Evolutionary conservation across 2,113 vertebrate genomes (phyloP).

Genomic region (Ailuropoda melanoleuca): DNA sequence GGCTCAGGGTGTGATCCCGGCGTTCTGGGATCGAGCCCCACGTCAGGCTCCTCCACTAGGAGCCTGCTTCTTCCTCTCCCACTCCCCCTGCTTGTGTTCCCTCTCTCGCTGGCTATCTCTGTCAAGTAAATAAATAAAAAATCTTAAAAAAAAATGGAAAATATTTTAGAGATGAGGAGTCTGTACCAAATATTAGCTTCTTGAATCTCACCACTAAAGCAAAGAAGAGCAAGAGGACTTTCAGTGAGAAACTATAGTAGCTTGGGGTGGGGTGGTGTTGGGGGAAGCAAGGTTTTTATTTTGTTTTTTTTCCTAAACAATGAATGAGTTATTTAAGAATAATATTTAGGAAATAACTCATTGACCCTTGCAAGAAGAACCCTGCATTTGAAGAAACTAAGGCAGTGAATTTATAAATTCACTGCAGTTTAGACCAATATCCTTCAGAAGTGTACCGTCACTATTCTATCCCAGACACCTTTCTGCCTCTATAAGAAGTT

Average conservation of each 20-base stretch:
- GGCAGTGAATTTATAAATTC: not conserved
- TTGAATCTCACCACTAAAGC: not conserved
- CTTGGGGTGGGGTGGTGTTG: not conserved
- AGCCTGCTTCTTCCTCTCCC: no score
- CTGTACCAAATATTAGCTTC: not conserved
- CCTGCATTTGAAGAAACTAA: not conserved
- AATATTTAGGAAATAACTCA: not conserved
- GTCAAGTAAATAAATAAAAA: no score
- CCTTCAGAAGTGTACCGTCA: not conserved
- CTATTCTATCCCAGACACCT: not conserved
- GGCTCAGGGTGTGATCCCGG: no score
- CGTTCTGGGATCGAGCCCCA: no score
- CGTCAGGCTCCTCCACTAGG: no score
- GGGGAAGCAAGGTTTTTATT: not conserved
- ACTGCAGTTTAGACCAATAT: not conserved
- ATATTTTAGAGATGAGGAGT: constrained; percentile 65
- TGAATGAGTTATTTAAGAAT: not conserved
- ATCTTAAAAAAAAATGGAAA: constrained; percentile 71
- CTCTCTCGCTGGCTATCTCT: no score
- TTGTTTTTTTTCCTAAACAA: not conserved
- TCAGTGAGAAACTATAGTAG: not conserved
- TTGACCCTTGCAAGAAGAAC: not conserved
- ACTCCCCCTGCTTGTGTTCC: no score
- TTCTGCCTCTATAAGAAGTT: not conserved
- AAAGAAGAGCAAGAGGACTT: constrained; percentile 38